A percentile compares a stretch with the other conserved stretches of the same genome.
Evolutionary conservation across 2,113 vertebrate species (phyloP).

Genomic region (Lagenorhynchus albirostris): DNA sequence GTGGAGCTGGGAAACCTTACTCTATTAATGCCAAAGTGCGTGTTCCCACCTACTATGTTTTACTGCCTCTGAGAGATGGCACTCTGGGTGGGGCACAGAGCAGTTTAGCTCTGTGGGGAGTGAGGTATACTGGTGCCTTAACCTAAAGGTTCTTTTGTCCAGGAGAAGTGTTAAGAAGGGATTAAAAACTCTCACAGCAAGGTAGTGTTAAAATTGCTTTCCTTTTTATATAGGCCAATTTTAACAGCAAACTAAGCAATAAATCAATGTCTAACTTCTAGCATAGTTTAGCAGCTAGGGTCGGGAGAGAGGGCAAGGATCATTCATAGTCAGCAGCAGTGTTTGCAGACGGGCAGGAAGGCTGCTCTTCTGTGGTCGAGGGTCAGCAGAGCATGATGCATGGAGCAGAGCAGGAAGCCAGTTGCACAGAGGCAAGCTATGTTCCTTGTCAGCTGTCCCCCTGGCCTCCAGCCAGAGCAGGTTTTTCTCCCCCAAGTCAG

Average conservation of each 20-base stretch:
- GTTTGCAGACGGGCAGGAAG: background rate
- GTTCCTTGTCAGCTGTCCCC: background rate
- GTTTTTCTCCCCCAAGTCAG: background rate
- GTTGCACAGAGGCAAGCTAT: background rate
- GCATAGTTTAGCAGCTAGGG: background rate
- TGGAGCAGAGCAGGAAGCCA: background rate
- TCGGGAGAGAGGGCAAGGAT: background rate
- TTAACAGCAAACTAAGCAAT: slow-evolving; percentile 37
- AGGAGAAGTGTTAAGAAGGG: slow-evolving; percentile 3
- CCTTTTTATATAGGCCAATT: slow-evolving; percentile 27
- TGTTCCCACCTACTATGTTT: background rate
- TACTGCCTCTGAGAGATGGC: background rate
- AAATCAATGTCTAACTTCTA: slow-evolving; percentile 26
- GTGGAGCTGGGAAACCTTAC: background rate
- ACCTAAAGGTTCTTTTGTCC: slow-evolving; percentile 10
- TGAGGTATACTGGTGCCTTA: background rate
- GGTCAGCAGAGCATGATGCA: background rate
- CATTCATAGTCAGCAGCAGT: background rate
- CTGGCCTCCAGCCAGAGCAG: background rate
- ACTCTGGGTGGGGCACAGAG: background rate
- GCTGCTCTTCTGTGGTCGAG: background rate
- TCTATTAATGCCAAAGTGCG: background rate
- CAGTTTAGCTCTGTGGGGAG: background rate
- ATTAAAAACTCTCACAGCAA: slow-evolving; percentile 42
- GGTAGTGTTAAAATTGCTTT: slow-evolving; percentile 32